phyloP scores from a whole-genome alignment of 2,888 invertebrate species.

The Neoaliturus tenellus region DNA sequence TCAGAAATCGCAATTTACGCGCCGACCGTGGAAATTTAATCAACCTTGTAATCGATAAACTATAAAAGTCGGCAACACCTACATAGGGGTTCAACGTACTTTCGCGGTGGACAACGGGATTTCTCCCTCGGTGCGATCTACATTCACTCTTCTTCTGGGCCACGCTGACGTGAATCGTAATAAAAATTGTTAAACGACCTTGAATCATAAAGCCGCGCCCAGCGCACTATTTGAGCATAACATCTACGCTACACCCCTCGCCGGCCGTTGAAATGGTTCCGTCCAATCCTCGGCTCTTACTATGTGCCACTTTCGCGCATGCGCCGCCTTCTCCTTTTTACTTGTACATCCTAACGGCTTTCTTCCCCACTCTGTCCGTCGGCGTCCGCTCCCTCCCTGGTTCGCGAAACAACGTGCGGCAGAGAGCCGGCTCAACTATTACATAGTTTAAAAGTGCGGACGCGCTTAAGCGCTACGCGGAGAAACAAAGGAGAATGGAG shows the following conservation, averaged over 20 bases:
- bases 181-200: conserved; percentile 51
- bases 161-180: background rate
- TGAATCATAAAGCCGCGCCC: conserved; percentile 56
- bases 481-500: background rate
- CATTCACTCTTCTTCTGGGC: background rate
- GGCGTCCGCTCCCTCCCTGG: conserved; percentile 43
- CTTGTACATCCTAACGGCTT: conserved; percentile 57
- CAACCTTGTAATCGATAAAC: background rate
- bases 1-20: background rate
- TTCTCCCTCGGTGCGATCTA: background rate
- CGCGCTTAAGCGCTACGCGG: background rate
- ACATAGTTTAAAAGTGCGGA: background rate
- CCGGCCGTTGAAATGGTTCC: conserved; percentile 56
- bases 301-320: conserved; percentile 61
- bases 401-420: conserved; percentile 51
- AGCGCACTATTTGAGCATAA: conserved; percentile 54
- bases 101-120: background rate
- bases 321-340: conserved; percentile 61
- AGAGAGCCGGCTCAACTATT: conserved; percentile 8
- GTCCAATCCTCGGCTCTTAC: conserved; percentile 58
- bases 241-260: conserved; percentile 57
- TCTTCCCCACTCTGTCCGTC: conserved; percentile 54
- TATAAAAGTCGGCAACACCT: background rate
- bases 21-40: background rate
- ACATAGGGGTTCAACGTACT: background rate